phyloP scores from a whole-genome alignment of 2,888 invertebrate species.

The Lamellibrachia satsuma region DNA sequence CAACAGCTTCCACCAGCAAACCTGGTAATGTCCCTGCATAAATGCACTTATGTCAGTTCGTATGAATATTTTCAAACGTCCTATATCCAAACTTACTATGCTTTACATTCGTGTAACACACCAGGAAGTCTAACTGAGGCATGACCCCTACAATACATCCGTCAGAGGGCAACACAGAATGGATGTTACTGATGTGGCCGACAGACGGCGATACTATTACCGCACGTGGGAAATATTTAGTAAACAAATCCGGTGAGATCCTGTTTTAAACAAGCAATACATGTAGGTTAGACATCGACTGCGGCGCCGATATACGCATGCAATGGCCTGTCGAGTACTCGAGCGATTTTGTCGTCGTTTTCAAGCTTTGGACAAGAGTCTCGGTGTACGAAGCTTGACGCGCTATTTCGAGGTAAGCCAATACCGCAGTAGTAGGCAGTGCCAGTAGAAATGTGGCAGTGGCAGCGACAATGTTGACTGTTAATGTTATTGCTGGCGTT shows the following conservation, averaged over 20 bases:
- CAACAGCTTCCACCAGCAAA: too few species aligned
- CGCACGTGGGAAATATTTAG: neutral
- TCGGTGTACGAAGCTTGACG: neutral
- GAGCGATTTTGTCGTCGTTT: neutral
- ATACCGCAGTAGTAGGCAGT: neutral
- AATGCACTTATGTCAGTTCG: too few species aligned
- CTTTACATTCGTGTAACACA: too few species aligned
- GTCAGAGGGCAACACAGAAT: neutral
- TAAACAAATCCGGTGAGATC: neutral
- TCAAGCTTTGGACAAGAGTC: neutral
- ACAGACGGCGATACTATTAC: neutral
- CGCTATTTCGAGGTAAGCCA: neutral
- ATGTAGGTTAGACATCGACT: conserved; percentile 10
- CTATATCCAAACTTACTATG: too few species aligned
- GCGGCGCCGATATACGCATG: neutral
- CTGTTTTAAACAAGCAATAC: neutral
- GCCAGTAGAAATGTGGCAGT: neutral
- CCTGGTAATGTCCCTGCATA: too few species aligned
- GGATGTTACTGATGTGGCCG: neutral
- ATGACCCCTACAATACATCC: neutral
- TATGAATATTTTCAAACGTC: too few species aligned
- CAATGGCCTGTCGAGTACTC: neutral
- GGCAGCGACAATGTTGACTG: neutral
- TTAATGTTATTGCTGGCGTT: neutral
- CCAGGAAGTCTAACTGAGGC: too few species aligned